Evolutionary conservation across 2,888 invertebrate genomes (phyloP).

Genomic region (Seira sanloemensis): DNA sequence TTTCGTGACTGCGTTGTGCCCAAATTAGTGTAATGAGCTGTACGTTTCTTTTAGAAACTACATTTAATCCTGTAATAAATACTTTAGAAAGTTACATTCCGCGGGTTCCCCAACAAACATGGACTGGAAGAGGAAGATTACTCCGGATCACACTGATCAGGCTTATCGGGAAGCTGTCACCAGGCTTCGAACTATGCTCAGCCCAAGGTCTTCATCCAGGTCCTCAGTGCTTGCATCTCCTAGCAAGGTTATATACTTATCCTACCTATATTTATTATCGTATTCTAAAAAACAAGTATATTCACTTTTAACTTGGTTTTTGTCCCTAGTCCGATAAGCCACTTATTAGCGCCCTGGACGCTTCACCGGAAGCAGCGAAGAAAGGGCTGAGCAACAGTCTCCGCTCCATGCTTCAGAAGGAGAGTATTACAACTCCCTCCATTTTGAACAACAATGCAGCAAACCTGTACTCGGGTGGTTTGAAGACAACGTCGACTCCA

Average conservation of each 20-base stretch:
- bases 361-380: constrained; percentile 53
- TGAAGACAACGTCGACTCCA: constrained; percentile 16
- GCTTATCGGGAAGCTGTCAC: constrained; percentile 91
- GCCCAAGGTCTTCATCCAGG: constrained; percentile 63
- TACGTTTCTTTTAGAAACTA: too few species aligned
- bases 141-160: constrained; percentile 86
- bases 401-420: constrained; percentile 67
- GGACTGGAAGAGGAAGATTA: constrained; percentile 79
- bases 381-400: constrained; percentile 56
- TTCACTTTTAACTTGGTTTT: too few species aligned
- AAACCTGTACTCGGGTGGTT: constrained; percentile 15
- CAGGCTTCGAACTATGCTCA: constrained; percentile 81
- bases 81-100: constrained; percentile 47
- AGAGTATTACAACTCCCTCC: constrained; percentile 36
- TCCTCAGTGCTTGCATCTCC: constrained; percentile 52
- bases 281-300: too few species aligned
- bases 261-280: neutral
- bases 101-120: constrained; percentile 74
- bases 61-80: too few species aligned
- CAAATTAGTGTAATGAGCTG: too few species aligned
- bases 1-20: too few species aligned
- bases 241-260: constrained; percentile 51
- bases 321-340: constrained; percentile 40
- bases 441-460: constrained; percentile 39
- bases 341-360: constrained; percentile 21